Conservation (phyloP, 1,140 invertebrate genomes). For the Rhyzopertha dominica region DNA sequence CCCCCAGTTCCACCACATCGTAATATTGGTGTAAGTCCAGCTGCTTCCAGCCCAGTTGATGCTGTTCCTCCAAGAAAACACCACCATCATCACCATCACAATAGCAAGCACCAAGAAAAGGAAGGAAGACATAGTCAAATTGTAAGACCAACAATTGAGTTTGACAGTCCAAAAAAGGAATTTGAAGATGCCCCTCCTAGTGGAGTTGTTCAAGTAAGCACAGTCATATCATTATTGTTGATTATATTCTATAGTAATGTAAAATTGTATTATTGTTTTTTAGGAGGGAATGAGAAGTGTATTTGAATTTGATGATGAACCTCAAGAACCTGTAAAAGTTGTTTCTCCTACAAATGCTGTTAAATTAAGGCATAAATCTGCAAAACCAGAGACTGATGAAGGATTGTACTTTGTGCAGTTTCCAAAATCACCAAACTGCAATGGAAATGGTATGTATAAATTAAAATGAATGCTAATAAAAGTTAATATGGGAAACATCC, state of each 20-base stretch:
- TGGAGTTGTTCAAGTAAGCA: too few species aligned
- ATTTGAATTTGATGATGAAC: slow-evolving; percentile 43
- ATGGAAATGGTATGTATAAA: slow-evolving; percentile 21
- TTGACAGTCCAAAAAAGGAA: too few species aligned
- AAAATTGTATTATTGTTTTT: too few species aligned
- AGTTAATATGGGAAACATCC: neutral
- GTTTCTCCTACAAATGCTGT: too few species aligned
- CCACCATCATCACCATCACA: slow-evolving; percentile 36
- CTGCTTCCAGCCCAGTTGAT: slow-evolving; percentile 10
- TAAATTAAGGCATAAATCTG: slow-evolving; percentile 12
- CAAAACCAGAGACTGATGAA: slow-evolving; percentile 26
- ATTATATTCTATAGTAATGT: too few species aligned
- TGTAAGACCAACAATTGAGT: too few species aligned
- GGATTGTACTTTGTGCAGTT: slow-evolving; percentile 42
- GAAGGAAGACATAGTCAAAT: slow-evolving; percentile 27
- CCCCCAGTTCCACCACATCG: slow-evolving; percentile 83
- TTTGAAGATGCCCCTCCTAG: too few species aligned
- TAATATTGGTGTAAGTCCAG: slow-evolving; percentile 56
- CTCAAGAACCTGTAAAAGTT: slow-evolving; percentile 18
- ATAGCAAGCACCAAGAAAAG: slow-evolving; percentile 30
- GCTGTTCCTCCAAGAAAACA: slow-evolving; percentile 24
- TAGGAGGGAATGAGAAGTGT: slow-evolving; percentile 23
- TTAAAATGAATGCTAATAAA: neutral
- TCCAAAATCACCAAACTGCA: slow-evolving; percentile 31
- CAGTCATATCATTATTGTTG: too few species aligned